Base-by-base conservation (phyloP, 2,113 vertebrate species). In the Triplophysa rosa region DNA sequence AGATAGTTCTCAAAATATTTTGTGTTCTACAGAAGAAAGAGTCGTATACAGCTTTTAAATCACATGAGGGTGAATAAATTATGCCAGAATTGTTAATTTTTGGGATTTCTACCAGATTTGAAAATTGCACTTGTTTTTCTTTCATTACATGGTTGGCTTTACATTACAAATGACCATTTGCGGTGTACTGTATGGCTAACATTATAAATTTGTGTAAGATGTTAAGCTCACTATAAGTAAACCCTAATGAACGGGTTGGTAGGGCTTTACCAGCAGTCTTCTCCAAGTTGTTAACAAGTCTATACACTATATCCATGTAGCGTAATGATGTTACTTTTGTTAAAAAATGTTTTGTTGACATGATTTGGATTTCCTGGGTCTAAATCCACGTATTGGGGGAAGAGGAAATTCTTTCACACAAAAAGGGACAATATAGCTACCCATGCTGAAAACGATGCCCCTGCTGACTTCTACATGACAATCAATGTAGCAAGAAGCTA, bases 381-480 rank as follows among this genome's bases (percentile, higher is more conserved):
- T 88, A 89, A 92, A 80, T 90, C 85, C 67, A 88, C 86, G 90
- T 89, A 90, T 89, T 76, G 70, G 76, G 83, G 77, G 83, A 80
- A 87, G 86, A 89, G 84, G 86, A 90, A 86, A 85, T 81, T 89
- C 82, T 82, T 29, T 79, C 87, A 85, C 81, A 76, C 75, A 86
- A 87, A 85, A 88, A 86, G 82, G 56, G 89, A 93, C 91, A 93
- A 93, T 91, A 89, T 89, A 89, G 84, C 84, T 88, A 90, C 88
- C 87, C 88, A 89, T 87, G 90, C 90, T 10, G 81, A 91, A 93
- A 89, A 91, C 87, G 78, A 86, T 86, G 77, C 79, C 84, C 92
- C 91, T 92, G 91, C 91, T 92, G 91, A 87, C 84, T 92, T 92
- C 89, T 87, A 87, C 85, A 88, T 92, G 88, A 78, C 77, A 89